Base-by-base conservation (phyloP, 2,113 vertebrate genomes). In the Gymnarchus niloticus region DNA sequence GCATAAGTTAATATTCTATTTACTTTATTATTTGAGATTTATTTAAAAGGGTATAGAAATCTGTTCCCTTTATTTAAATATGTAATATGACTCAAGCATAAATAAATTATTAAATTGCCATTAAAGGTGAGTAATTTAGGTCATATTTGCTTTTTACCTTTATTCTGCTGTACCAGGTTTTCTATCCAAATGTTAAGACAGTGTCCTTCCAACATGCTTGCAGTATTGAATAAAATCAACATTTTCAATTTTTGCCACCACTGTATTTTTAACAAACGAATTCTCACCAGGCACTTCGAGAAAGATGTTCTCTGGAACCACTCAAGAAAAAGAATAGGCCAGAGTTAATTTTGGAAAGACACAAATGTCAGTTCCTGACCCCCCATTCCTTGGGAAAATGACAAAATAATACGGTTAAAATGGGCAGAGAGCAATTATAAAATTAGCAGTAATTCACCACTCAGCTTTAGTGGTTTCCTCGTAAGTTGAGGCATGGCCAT, bases 381-480 rank as follows among this genome's bases (percentile, higher is more conserved):
- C 76, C 76, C 76, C 76, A 46, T 78, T 78, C 76, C 44, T 48
- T 82, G 48, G 48, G n/a, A 82, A 82, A 82, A 82, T 33, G 48
- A 54, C 25, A 33, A 48, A 82, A 82, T 54, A 54, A 82, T 54
- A 54, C n/a, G 21, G 14, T 46, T 17, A 33, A 54, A 82, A 82
- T 82, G 49, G 25, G 49, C 80, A 54, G 80, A 54, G 51, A 82
- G 51, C 25, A 82, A 54, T 82, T 82, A 82, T 54, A 54, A 25
- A 82, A 82, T 82, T 82, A 82, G 80, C 25, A 33, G 80, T 56
- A 82, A 82, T 82, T 82, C 54, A 46, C 37, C 41, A 48, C 49
- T 81, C 49, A 54, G 80, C 48, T 52, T 19, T 33, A 54, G 80
- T 10, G 51, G 51, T 48, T 82, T 82, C 28, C 80, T 37, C 14